Evolutionary conservation across 2,797 vertebrate species (phyloP), one percentile per base, ranked within the genome.

Genomic region (Enteromius unitaeniatus): DNA sequence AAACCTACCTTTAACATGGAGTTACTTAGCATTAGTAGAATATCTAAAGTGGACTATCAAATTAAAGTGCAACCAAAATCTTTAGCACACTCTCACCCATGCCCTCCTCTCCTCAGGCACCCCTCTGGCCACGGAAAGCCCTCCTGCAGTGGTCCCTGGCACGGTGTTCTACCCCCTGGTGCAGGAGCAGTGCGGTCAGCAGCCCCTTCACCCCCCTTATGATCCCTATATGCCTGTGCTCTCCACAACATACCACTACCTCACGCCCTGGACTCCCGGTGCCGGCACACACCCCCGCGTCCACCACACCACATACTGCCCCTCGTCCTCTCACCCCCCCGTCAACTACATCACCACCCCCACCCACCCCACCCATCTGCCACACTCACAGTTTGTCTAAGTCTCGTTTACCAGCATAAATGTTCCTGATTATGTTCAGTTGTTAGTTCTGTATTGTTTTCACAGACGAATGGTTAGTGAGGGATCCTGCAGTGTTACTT

Each of bases 91-190:
- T 26, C 34, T 21, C 60, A 51, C 14, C 55, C n/a, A 40, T 84
- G 40, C 64, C 40, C 72, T 78, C 49, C 75, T 79, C 64, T 65
- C 55, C 69, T 73, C 64, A 96, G 95, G 93, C 88, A 85, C 87
- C 37, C 89, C 94, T 58, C 82, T 91, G 79, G 89, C 84, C 81
- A 82, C 88, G 90, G 95, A 96, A 60, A 86, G 91, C 83, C 68
- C 89, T 28, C 84, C 92, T 31, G 78, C 92, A 3, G 86, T 92
- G 10, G 51, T 93, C 84, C 93, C 90, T 0, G 94, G 95, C 87
- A 86, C 93, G 4, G 89, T 96, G 1, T 96, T 94, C 90, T 96
- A 95, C 89, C 95, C 95, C 31, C 89, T 97, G 1, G 86, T 95
- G 11, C 85, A 94, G 40, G 96, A 97, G 58, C 93, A 93, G 55